These are phyloP conservation scores for Scomber colias DNA, from an alignment of 2,113 vertebrate species.

Conservation along the genomic window DNA sequence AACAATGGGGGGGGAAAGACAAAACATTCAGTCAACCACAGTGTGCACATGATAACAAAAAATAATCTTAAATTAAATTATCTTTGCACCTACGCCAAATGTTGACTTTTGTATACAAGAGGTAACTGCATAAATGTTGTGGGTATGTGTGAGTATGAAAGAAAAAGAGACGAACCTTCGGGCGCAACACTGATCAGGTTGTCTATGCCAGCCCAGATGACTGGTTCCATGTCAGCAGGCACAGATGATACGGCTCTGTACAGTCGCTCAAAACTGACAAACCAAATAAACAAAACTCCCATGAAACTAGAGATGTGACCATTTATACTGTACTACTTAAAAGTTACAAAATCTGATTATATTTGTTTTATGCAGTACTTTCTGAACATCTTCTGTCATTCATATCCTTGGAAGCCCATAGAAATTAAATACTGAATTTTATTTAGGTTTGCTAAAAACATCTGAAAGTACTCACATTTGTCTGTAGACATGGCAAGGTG, in stretches of 20 bases:
- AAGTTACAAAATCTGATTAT: too few species aligned
- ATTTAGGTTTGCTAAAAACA: not conserved
- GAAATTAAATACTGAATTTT: too few species aligned
- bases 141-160: not conserved
- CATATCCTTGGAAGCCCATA: too few species aligned
- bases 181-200: conserved; percentile 59
- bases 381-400: too few species aligned
- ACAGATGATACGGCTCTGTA: conserved; percentile 43
- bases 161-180: conserved; percentile 53
- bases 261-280: conserved; percentile 63
- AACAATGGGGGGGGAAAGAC: not conserved
- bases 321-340: too few species aligned
- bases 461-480: conserved; percentile 70
- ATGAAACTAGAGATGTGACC: not conserved
- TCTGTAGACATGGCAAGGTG: conserved; percentile 60
- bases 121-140: too few species aligned
- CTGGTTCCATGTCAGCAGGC: conserved; percentile 50
- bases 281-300: not conserved
- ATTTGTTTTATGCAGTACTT: too few species aligned
- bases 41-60: not conserved
- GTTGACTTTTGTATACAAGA: too few species aligned
- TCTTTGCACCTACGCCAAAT: too few species aligned
- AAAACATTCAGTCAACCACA: not conserved
- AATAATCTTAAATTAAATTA: not conserved
- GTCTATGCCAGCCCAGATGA: conserved; percentile 43